These are phyloP conservation scores for Drosophila recens DNA, from an alignment of 2,888 invertebrate species.

Conservation along the genomic window DNA sequence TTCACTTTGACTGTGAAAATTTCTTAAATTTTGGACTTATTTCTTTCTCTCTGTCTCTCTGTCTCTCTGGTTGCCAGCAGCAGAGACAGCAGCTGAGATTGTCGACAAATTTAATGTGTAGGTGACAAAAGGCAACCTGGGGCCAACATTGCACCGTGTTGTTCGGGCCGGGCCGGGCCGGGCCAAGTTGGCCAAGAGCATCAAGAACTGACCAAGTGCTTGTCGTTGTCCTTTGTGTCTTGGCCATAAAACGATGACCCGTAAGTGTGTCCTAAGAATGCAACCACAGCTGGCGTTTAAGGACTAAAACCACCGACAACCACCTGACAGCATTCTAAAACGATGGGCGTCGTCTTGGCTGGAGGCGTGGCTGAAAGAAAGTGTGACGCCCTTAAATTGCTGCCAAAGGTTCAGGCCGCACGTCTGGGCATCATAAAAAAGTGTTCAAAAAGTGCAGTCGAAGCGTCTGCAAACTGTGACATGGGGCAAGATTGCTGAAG, in stretches of 20 bases:
- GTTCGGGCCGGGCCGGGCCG: background rate
- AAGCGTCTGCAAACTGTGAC: conserved; percentile 14
- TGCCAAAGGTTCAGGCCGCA: conserved; percentile 38
- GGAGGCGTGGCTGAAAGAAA: background rate
- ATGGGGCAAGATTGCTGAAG: conserved; percentile 57
- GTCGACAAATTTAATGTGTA: conserved; percentile 51
- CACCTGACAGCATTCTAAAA: conserved; percentile 36
- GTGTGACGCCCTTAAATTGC: conserved; percentile 21
- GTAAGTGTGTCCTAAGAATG: conserved; percentile 66
- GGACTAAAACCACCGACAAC: conserved; percentile 31
- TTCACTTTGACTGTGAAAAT: conserved; percentile 39
- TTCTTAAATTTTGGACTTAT: conserved; percentile 41
- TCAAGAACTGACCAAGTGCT: conserved; percentile 52
- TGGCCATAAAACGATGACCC: conserved; percentile 74
- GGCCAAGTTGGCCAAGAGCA: conserved; percentile 23
- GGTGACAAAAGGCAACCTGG: conserved; percentile 40
- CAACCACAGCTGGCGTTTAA: conserved; percentile 39
- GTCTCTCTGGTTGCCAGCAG: background rate
- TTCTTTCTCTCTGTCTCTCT: background rate
- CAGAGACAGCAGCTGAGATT: conserved; percentile 7
- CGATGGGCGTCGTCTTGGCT: conserved; percentile 16
- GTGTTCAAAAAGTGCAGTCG: conserved; percentile 58
- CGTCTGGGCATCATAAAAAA: conserved; percentile 51
- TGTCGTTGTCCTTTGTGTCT: conserved; percentile 41
- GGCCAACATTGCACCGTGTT: conserved; percentile 9